These are phyloP conservation scores for Chrosomus eos DNA, from an alignment of 2,797 vertebrate species.

Conservation along the genomic window DNA sequence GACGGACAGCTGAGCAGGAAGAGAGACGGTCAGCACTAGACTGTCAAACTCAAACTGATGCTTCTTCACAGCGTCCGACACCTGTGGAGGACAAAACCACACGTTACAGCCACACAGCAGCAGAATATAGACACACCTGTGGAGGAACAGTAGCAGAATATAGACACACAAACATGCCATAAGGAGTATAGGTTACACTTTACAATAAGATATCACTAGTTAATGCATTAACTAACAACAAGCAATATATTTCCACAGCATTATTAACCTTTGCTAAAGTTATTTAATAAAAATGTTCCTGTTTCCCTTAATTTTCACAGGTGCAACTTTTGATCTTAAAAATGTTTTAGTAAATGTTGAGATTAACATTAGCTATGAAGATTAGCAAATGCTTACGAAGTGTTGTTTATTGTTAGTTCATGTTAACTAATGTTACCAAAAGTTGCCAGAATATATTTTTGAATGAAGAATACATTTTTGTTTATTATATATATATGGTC, in stretches of 20 bases:
- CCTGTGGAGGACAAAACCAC: conserved; percentile 69
- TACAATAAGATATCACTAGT: not conserved
- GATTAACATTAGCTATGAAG: too few species aligned
- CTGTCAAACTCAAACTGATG: conserved; percentile 86
- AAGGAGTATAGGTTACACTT: not conserved
- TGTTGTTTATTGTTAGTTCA: not conserved
- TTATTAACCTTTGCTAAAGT: not conserved
- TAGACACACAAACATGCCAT: not conserved
- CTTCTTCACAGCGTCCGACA: conserved; percentile 82
- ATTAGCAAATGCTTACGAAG: too few species aligned
- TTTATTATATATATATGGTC: not conserved
- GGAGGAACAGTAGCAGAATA: not conserved
- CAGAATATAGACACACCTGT: conserved; percentile 68
- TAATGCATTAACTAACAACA: not conserved
- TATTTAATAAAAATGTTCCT: not conserved
- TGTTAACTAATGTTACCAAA: not conserved
- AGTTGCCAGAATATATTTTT: not conserved
- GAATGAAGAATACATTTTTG: not conserved
- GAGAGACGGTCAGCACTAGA: conserved; percentile 89
- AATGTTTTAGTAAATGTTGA: too few species aligned
- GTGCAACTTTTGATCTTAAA: not conserved
- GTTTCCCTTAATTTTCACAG: not conserved
- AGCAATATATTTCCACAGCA: not conserved
- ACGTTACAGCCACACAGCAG: not conserved
- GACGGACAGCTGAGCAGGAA: conserved; percentile 93